Percentiles rank a stretch among this genome's conserved stretches.
phyloP scores from a whole-genome alignment of 1,140 invertebrate species.

The Aradophagus sp. region DNA sequence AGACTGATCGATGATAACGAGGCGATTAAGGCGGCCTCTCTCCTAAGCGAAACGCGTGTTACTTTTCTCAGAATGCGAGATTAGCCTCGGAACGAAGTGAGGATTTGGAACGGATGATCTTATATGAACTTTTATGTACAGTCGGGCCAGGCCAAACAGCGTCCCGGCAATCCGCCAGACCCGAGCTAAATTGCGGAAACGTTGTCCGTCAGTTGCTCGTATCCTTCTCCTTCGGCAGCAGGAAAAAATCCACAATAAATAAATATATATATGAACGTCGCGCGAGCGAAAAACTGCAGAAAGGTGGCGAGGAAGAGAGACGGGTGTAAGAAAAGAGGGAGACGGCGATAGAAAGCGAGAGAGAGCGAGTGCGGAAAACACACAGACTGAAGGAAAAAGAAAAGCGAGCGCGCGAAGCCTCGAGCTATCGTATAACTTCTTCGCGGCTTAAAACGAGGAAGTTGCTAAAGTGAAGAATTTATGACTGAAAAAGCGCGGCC shows the following conservation, averaged over 20 bases:
- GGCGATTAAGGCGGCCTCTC: conserved; percentile 9
- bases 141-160: conserved; percentile 57
- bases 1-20: no score
- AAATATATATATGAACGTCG: conserved; percentile 31
- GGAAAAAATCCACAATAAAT: conserved; percentile 30
- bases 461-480: no score
- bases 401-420: conserved; percentile 6
- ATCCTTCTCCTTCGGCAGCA: conserved; percentile 3
- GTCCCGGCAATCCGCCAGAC: conserved; percentile 43
- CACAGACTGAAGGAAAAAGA: no score
- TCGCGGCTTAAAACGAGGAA: no score
- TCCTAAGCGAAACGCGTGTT: conserved; percentile 37
- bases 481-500: conserved; percentile 22
- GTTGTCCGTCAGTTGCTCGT: conserved; percentile 15
- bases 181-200: conserved; percentile 60
- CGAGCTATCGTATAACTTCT: no score
- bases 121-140: conserved; percentile 63
- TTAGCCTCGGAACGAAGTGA: conserved; percentile 42
- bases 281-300: no score
- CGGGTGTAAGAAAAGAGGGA: no score
- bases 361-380: conserved; percentile 7
- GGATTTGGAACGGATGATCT: conserved; percentile 62
- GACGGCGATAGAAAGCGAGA: conserved; percentile 6
- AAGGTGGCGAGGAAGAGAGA: conserved; percentile 11
- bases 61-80: conserved; percentile 52